Conservation (phyloP, 2,113 vertebrate genomes). For the Nannospalax galili region DNA sequence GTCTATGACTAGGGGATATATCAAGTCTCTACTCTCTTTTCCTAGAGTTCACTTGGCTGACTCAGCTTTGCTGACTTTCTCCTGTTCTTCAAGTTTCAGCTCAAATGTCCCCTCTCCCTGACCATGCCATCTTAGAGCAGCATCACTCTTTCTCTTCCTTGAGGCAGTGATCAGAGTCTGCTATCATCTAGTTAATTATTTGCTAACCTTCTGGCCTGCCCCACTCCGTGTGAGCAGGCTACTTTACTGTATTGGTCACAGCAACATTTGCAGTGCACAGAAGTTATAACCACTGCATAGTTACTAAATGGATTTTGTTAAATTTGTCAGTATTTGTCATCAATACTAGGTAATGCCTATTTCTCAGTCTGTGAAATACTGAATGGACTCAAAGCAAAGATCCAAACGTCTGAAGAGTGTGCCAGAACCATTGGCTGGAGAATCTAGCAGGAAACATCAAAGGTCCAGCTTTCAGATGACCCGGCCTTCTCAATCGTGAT, state of each 20-base stretch:
- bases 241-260: not conserved
- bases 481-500: not conserved
- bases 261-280: too few species aligned
- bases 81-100: not conserved
- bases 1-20: not conserved
- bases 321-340: not conserved
- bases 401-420: not conserved
- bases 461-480: not conserved
- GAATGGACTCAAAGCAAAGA: not conserved
- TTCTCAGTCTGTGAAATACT: not conserved
- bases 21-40: not conserved
- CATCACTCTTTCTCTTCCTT: not conserved
- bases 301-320: not conserved
- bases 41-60: not conserved
- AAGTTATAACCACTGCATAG: too few species aligned
- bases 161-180: not conserved
- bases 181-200: not conserved
- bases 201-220: not conserved
- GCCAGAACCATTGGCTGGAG: not conserved
- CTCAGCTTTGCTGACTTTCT: conserved; percentile 20
- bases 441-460: not conserved
- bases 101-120: conserved; percentile 9
- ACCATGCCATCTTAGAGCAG: not conserved
- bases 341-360: not conserved
- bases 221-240: not conserved